Evolutionary conservation across 2,113 vertebrate genomes (phyloP).

Genomic region (Amazona vittata): DNA sequence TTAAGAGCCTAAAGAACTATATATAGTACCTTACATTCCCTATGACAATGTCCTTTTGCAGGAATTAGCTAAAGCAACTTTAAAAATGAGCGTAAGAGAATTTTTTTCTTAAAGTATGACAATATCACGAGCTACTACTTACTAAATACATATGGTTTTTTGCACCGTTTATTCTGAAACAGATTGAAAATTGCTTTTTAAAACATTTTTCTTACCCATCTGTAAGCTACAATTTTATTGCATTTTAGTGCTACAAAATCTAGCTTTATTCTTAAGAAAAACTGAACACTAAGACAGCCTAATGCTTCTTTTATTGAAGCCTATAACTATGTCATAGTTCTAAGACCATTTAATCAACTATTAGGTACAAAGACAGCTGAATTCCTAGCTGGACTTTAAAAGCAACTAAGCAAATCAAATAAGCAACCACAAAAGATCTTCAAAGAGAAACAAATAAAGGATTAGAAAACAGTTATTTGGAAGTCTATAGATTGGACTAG

Average conservation of each 20-base stretch:
- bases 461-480: not conserved
- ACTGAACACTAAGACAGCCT: not conserved
- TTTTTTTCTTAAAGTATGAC: not conserved
- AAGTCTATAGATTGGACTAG: not conserved
- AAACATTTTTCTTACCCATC: not conserved
- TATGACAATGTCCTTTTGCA: not conserved
- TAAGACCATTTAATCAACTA: not conserved
- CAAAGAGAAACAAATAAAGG: not conserved
- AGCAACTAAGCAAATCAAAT: not conserved
- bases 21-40: not conserved
- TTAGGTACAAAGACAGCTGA: not conserved
- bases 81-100: not conserved
- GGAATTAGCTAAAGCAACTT: not conserved
- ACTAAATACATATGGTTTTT: not conserved
- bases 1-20: not conserved
- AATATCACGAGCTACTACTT: not conserved
- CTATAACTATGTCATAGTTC: not conserved
- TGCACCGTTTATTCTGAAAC: not conserved
- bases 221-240: not conserved
- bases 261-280: not conserved
- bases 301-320: not conserved
- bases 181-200: not conserved
- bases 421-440: not conserved
- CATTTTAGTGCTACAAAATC: not conserved
- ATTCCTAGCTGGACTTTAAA: not conserved